phyloP scores from a whole-genome alignment of 2,888 invertebrate species.

The Monopis laevigella region DNA sequence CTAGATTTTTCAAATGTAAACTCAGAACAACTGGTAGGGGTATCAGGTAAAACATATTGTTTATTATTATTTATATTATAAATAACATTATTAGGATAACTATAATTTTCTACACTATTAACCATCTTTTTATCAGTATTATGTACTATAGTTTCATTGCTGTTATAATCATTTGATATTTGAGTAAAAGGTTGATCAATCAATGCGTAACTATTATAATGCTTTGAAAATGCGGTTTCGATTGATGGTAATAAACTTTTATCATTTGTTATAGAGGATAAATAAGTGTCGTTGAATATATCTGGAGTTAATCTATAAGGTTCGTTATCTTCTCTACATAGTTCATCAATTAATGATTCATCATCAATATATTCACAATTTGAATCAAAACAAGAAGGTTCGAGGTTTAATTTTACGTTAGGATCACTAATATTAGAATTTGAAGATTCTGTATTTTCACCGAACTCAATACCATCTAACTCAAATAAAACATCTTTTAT shows the following conservation, averaged over 20 bases:
- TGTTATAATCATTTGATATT: constrained; percentile 23
- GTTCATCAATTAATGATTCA: constrained; percentile 54
- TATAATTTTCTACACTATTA: constrained; percentile 53
- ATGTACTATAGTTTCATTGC: background rate
- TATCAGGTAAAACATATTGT: constrained; percentile 46
- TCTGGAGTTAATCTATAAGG: constrained; percentile 39
- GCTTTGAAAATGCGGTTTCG: constrained; percentile 54
- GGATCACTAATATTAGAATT: constrained; percentile 28
- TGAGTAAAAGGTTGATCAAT: constrained; percentile 22
- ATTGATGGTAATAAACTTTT: constrained; percentile 51
- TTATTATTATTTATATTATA: constrained; percentile 46
- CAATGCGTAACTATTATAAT: constrained; percentile 38
- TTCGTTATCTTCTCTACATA: constrained; percentile 55
- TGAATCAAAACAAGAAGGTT: constrained; percentile 29
- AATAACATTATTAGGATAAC: constrained; percentile 55
- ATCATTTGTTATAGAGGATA: constrained; percentile 33
- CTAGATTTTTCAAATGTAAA: constrained; percentile 46
- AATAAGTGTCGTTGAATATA: constrained; percentile 42
- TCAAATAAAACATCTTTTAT: constrained; percentile 57
- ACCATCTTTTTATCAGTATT: constrained; percentile 19
- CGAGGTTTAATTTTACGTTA: constrained; percentile 24
- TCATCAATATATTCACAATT: constrained; percentile 56
- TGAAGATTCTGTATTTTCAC: constrained; percentile 31
- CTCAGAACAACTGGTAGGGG: constrained; percentile 53
- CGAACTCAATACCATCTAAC: constrained; percentile 51